Conservation (phyloP, 2,797 vertebrate genomes). For the Heliangelus exortis region DNA sequence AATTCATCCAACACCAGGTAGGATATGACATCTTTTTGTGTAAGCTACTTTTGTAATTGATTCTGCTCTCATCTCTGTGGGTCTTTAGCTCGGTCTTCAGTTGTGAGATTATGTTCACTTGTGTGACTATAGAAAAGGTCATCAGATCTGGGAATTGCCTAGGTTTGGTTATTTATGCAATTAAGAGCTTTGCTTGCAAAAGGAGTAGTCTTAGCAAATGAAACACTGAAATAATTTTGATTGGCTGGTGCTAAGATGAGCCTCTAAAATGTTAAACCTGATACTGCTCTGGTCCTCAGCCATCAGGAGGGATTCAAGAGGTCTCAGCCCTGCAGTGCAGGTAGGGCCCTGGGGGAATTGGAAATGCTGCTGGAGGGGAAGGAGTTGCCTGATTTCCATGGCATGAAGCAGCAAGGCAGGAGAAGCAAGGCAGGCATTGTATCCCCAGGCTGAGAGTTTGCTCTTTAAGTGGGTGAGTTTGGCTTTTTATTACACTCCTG, state of each 20-base stretch:
- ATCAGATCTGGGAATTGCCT: not conserved
- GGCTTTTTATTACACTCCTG: rapidly evolving
- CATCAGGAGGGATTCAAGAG: not conserved
- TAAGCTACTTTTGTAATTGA: not conserved
- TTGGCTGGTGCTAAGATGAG: not conserved
- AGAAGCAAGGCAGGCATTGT: rapidly evolving
- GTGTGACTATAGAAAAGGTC: not conserved
- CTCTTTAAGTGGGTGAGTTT: not conserved
- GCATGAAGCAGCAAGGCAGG: not conserved
- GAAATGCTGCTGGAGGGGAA: not conserved
- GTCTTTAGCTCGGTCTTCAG: not conserved
- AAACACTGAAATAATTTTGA: not conserved
- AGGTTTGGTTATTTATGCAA: not conserved
- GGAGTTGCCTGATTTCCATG: rapidly evolving
- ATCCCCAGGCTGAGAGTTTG: rapidly evolving
- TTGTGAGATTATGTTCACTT: not conserved
- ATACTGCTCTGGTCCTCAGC: not conserved
- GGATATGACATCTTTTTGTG: not conserved
- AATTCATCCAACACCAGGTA: not conserved
- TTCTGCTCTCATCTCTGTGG: not conserved
- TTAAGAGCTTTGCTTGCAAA: not conserved
- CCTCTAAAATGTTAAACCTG: not conserved
- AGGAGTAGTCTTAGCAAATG: not conserved
- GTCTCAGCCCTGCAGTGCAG: not conserved
- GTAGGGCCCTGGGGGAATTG: not conserved